Percentiles rank a stretch among this genome's conserved stretches.
phyloP scores from a whole-genome alignment of 2,888 invertebrate species.

The Tupiocoris notatus region DNA sequence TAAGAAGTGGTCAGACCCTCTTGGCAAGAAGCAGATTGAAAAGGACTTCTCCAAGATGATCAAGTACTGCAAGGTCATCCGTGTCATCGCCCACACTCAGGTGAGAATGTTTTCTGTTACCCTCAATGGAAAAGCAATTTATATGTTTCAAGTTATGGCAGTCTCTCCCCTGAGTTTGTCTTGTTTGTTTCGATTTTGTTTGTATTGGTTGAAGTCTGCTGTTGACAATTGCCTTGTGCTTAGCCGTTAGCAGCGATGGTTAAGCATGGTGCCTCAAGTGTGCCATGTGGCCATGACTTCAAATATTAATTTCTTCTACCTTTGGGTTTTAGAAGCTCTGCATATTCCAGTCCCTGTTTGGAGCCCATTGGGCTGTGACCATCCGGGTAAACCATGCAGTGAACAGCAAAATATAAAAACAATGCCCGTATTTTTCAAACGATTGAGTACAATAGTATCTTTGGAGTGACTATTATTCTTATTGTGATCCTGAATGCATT shows the following conservation, averaged over 20 bases:
- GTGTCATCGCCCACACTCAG: conserved; percentile 97
- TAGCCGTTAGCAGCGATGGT: conserved; percentile 40
- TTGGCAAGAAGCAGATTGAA: conserved; percentile 95
- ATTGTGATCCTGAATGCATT: not conserved
- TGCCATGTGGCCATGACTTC: conserved; percentile 60
- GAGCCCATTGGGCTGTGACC: conserved; percentile 67
- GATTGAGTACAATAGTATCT: not conserved
- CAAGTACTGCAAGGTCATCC: conserved; percentile 95
- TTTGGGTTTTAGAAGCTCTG: conserved; percentile 56
- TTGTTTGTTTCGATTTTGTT: no score
- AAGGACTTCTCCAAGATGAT: conserved; percentile 95
- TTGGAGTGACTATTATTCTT: not conserved
- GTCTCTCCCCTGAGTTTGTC: no score
- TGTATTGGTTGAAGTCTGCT: conserved; percentile 38
- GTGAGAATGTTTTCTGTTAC: no score
- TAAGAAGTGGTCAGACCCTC: conserved; percentile 98
- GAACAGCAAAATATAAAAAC: conserved; percentile 61
- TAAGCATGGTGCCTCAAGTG: conserved; percentile 11
- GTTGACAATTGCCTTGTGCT: conserved; percentile 36
- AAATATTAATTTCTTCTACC: conserved; percentile 58
- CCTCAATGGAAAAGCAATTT: no score
- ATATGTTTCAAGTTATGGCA: not conserved
- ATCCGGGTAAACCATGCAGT: conserved; percentile 69
- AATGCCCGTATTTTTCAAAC: not conserved
- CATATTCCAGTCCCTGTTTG: conserved; percentile 75